Base-by-base conservation (phyloP, 1,140 invertebrate species). In the Ylistrum balloti region DNA sequence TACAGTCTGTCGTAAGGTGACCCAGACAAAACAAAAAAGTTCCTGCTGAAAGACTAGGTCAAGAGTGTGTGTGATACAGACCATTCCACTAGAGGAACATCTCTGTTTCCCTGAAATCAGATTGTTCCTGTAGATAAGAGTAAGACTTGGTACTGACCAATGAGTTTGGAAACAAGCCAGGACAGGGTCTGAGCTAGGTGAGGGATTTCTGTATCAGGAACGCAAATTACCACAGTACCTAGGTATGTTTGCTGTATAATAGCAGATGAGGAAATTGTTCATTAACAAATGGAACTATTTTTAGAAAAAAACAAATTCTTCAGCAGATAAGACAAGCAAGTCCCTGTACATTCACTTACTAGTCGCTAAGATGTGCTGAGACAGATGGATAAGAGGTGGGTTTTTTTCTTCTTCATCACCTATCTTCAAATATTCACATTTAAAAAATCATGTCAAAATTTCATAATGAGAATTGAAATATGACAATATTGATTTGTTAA, bases 291-390 rank as follows among this genome's bases (percentile, higher is more conserved):
- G n/a, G 56, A 74, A 74, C 56, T 74, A 74, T 74, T 74, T 74
- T 74, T 74, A 74, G 56, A n/a, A 74, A 74, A 74, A 74, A 74
- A 74, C 56, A 74, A 74, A 74, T 74, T 74, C 56, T 74, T 74
- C 28, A 74, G 22, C 56, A 74, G 56, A 74, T 74, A 74, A 74
- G 56, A 74, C 56, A 28, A 45, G 41, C 13, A 74, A 28, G 56
- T n/a, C 17, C 13, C 56, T 74, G 56, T 74, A 74, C 15, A 74
- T 28, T 74, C n/a, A 28, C 0, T n/a, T 28, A 45, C 17, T 45
- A 17, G 41, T 45, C 20, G 17, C 17, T 17, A 45, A 1, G 41
- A 9, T 45, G 7, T 9, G 20, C 1, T 17, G 1, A 17, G 41
- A 17, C 20, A 15, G 20, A 15, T 1, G 41, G 1, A 45, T 9